Evolutionary conservation across 1,140 invertebrate species (phyloP).

Genomic region (Bombyx mandarina): DNA sequence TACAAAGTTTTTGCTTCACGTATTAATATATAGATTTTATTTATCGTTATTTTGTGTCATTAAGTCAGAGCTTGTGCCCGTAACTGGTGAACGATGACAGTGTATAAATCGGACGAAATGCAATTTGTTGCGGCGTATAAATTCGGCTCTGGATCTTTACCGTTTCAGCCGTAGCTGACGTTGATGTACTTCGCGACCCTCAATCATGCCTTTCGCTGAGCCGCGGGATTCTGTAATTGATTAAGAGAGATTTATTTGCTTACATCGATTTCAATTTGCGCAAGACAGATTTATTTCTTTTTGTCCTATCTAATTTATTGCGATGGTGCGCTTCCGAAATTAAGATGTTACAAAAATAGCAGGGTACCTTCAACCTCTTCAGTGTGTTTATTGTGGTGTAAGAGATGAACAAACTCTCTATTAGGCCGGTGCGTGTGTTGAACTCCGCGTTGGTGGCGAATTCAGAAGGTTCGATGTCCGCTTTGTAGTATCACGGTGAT

Average conservation of each 20-base stretch:
- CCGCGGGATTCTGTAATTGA: constrained; percentile 8
- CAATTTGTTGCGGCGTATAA: constrained; percentile 24
- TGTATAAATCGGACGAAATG: constrained; percentile 24
- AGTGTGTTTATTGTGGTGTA: not conserved
- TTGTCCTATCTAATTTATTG: too few relatives aligned
- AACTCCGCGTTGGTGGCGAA: constrained; percentile 11
- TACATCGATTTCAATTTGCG: not conserved
- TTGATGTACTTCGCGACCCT: constrained; percentile 12
- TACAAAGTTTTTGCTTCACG: too few relatives aligned
- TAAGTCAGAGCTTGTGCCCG: too few relatives aligned
- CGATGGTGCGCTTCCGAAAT: too few relatives aligned
- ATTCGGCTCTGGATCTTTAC: constrained; percentile 6
- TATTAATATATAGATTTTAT: too few relatives aligned
- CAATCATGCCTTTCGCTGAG: constrained; percentile 9
- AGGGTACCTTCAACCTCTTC: too few relatives aligned
- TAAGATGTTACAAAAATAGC: too few relatives aligned
- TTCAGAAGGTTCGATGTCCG: constrained; percentile 20
- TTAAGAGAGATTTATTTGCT: constrained; percentile 13
- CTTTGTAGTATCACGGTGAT: constrained; percentile 27
- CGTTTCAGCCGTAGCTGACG: constrained; percentile 5
- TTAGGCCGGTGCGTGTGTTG: constrained; percentile 9
- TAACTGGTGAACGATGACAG: constrained; percentile 8
- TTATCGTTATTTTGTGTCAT: too few relatives aligned
- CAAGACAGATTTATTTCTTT: not conserved
- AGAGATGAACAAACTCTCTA: not conserved